Conservation (phyloP, 2,113 vertebrate species). For the Picathartes gymnocephalus region DNA sequence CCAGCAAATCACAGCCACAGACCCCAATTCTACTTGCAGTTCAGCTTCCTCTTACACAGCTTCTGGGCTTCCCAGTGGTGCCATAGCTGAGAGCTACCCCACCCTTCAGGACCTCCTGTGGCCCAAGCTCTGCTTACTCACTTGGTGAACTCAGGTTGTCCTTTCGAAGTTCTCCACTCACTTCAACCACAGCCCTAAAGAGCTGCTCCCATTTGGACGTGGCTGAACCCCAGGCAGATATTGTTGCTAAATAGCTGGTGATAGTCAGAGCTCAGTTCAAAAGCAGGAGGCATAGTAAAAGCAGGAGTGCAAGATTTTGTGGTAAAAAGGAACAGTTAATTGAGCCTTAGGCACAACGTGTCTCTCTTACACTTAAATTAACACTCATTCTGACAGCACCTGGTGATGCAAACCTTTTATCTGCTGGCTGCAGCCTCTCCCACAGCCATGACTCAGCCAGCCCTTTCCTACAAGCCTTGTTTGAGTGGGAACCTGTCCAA, state of each 20-base stretch:
- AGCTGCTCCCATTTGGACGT: too few species aligned
- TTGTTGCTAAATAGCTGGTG: too few species aligned
- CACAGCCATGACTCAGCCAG: background rate
- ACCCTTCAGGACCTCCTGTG: background rate
- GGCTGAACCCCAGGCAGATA: too few species aligned
- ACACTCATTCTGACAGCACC: background rate
- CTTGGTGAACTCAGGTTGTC: background rate
- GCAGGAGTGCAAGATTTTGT: background rate
- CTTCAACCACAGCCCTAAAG: background rate
- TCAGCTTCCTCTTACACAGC: background rate
- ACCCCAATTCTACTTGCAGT: background rate
- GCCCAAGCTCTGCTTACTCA: background rate
- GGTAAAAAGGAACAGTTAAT: background rate
- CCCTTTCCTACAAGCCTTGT: background rate
- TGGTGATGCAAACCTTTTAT: background rate
- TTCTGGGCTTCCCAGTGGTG: background rate
- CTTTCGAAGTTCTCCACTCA: background rate
- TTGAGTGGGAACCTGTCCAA: background rate
- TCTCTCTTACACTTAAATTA: conserved; percentile 8
- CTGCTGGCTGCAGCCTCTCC: background rate
- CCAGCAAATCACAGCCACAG: background rate
- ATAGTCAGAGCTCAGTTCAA: too few species aligned
- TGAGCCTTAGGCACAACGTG: background rate
- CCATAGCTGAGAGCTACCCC: background rate
- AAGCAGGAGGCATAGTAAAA: too few species aligned